Evolutionary conservation across 37 sponge, comb jelly and placozoan species (phyloP), one percentile per base, ranked within the genome.

Genomic region (Tethya wilhelma): DNA sequence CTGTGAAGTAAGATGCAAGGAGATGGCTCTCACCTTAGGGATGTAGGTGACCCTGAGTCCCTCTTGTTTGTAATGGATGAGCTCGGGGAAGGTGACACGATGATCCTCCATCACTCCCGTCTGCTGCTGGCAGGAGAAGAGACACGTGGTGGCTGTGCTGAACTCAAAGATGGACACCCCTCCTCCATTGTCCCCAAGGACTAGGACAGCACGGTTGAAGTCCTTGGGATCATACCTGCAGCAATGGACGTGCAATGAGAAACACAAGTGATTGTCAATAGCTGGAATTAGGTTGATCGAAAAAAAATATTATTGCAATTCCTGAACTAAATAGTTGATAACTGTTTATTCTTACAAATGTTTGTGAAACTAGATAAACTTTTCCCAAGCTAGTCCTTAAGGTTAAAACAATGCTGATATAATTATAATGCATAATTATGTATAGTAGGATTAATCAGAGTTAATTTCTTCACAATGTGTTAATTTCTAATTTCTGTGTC

Each of bases 161-260:
- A 94, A 87, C 55, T 89, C 74, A 33, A 89, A 44, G 40, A 73
- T 67, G 33, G 58, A 67, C 3, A 91, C 83, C 1, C 91, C 86
- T 45, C 98, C 98, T 43, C 80, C 93, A 4, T 90, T 79, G 83
- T 97, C 98, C 22, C 98, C 98, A 29, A 92, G 68, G 38, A 94
- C 82, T 69, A 97, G 84, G 2, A 97, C 74, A 17, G 89, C 84
- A 36, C 86, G 75, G 74, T 92, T 84, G 56, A 59, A 68, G 31
- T 89, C 83, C 56, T 79, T 74, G 2, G 74, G 59, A 56, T 79
- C 17, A 53, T 12, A 53, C 12, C 56, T 20, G 17, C 12, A 17
- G 56, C 12, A 34, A 31, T 2, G 33, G 38, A 9, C n/a, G n/a
- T n/a, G n/a, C n/a, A n/a, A n/a, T n/a, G n/a, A n/a, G n/a, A n/a